A percentile compares a stretch with the other conserved stretches of the same genome.
phyloP scores from a whole-genome alignment of 2,797 vertebrate genomes.

The Microctenopoma steveboyesi region DNA sequence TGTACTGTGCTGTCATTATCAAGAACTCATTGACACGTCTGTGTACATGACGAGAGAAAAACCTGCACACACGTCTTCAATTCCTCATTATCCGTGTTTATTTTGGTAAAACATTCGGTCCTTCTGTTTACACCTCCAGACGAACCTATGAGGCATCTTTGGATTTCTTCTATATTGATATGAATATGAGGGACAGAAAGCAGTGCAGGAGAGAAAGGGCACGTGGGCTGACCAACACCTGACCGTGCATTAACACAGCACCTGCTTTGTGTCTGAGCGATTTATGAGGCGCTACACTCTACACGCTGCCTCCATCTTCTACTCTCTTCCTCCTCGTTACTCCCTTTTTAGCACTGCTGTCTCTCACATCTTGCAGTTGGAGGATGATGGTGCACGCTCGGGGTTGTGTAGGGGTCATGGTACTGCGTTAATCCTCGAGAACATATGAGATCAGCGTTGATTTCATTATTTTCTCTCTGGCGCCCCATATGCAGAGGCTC shows the following conservation, averaged over 20 bases:
- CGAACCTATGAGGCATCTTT: neutral
- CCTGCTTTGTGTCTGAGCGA: slow-evolving; percentile 80
- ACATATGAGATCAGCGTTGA: slow-evolving; percentile 74
- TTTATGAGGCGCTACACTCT: slow-evolving; percentile 69
- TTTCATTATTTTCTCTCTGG: slow-evolving; percentile 71
- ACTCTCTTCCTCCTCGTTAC: slow-evolving; percentile 9
- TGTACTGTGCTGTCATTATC: slow-evolving; percentile 57
- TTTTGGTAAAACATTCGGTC: slow-evolving; percentile 15
- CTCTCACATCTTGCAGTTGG: slow-evolving; percentile 46
- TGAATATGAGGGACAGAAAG: slow-evolving; percentile 6
- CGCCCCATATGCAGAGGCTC: slow-evolving; percentile 62
- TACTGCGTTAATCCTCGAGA: slow-evolving; percentile 68
- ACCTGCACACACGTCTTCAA: slow-evolving; percentile 5
- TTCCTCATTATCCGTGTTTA: slow-evolving; percentile 37
- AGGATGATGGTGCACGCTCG: slow-evolving; percentile 44
- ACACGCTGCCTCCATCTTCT: slow-evolving; percentile 21
- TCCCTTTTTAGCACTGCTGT: slow-evolving; percentile 45
- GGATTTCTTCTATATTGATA: slow-evolving; percentile 50
- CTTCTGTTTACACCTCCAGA: slow-evolving; percentile 9
- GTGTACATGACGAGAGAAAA: slow-evolving; percentile 23
- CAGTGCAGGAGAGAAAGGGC: slow-evolving; percentile 7
- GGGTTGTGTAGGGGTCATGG: slow-evolving; percentile 63
- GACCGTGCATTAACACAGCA: slow-evolving; percentile 75
- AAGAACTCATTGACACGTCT: slow-evolving; percentile 57
- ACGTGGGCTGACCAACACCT: slow-evolving; percentile 58